Evolutionary conservation across 1,140 invertebrate genomes (phyloP), one percentile per base, ranked within the genome.

Genomic region (Muscidifurax raptorellus): DNA sequence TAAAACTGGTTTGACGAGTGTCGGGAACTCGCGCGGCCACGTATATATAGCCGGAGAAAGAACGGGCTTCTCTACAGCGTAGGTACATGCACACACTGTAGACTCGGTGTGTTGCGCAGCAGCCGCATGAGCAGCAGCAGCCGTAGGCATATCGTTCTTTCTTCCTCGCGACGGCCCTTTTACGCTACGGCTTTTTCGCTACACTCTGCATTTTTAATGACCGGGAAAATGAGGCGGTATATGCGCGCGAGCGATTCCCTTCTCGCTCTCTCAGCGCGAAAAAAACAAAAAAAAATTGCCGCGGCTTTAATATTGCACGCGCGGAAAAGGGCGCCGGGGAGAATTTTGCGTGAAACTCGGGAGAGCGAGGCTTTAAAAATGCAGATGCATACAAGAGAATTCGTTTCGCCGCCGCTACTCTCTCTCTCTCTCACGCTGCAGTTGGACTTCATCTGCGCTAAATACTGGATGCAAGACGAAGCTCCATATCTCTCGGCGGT

Each of bases 1-100:
- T 91, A 91, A 92, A 93, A 93, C 92, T 92, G 91, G 92, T 93
- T 92, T 93, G 91, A 93, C 92, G 90, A 87, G 91, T 92, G 89
- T 87, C 89, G 86, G 87, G 87, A 69, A 69, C 89, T 84, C 87
- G 87, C 85, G n/a, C 32, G 64, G 40, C 71, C 44, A 59, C 72
- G 36, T 66, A n/a, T n/a, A n/a, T n/a, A n/a, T n/a, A 40, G 72
- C 66, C 66, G 25, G 6, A 47, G 67, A 77, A 6, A 40, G 59
- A 36, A 79, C 22, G 52, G n/a, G 52, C 52, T 59, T 59, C 52
- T 59, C 22, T 7, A 22, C 52, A 1, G 52, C 22, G 22, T 18
- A 52, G 47, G 52, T 6, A n/a, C 52, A 5, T 7, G 22, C 52
- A 59, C 52, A 59, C 52, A 59, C 52, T 59, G 52, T 59, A 59